A percentile compares a stretch with the other conserved stretches of the same genome.
Evolutionary conservation across 92 coral and sea anemone genomes (phyloP).

Genomic region (Porites divaricata): DNA sequence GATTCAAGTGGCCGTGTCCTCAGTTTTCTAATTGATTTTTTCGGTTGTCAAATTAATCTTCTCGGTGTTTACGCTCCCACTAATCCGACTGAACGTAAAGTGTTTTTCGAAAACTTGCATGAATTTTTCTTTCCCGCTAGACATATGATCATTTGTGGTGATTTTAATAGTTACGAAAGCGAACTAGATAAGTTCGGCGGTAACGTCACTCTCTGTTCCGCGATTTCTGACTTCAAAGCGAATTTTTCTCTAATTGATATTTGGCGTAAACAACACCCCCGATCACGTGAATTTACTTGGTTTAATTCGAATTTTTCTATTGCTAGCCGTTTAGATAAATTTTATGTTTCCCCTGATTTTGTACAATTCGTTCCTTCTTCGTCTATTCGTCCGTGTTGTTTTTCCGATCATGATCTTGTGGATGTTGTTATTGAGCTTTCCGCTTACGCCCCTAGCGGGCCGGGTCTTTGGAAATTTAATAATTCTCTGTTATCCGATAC

Average conservation of each 20-base stretch:
- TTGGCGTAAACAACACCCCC: background rate
- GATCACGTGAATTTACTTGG: background rate
- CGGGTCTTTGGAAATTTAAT: conserved; percentile 7
- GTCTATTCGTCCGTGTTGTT: too few relatives aligned
- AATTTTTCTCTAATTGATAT: background rate
- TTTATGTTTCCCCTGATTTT: background rate
- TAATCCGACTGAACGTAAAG: conserved; percentile 28
- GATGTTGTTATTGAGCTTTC: background rate
- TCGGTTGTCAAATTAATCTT: background rate
- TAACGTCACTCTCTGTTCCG: too few relatives aligned
- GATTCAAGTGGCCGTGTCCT: background rate
- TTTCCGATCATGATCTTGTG: conserved; percentile 11
- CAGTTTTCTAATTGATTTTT: background rate
- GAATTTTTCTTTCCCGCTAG: background rate
- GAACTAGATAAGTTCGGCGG: conserved; percentile 39
- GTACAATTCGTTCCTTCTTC: too few relatives aligned
- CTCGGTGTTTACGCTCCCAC: too few relatives aligned
- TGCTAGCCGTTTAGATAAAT: background rate
- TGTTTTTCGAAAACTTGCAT: conserved; percentile 17
- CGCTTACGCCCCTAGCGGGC: background rate
- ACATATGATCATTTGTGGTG: background rate
- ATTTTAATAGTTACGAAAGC: conserved; percentile 37
- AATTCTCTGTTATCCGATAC: background rate
- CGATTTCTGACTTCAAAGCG: too few relatives aligned
- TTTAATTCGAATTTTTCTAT: background rate